Conservation (phyloP, 2,888 invertebrate genomes). For the Zeuzera pyrina region DNA sequence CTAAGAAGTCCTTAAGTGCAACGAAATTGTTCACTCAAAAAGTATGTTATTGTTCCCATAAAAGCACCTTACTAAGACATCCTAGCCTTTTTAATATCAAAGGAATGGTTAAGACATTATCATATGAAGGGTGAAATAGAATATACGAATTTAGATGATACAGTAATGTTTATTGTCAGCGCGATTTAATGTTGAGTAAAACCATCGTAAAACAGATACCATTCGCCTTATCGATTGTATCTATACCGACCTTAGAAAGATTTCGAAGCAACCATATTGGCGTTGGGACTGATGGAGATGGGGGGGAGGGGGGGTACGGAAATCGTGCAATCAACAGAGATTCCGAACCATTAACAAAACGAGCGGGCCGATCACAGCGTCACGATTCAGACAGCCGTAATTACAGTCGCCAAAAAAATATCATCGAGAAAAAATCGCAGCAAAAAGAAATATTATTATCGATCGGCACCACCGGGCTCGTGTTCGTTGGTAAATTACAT, state of each 20-base stretch:
- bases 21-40: slow-evolving; percentile 7
- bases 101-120: no score
- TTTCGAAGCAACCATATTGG: slow-evolving; percentile 15
- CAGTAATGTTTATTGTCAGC: no score
- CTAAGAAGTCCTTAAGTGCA: slow-evolving; percentile 15
- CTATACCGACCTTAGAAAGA: slow-evolving; percentile 21
- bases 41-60: slow-evolving; percentile 3
- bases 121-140: no score
- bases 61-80: no score
- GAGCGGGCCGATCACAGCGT: slow-evolving; percentile 16
- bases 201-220: no score
- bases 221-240: slow-evolving; percentile 8
- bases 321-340: slow-evolving; percentile 34
- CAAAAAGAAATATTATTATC: slow-evolving; percentile 1
- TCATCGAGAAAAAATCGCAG: slow-evolving; percentile 7
- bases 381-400: slow-evolving; percentile 3
- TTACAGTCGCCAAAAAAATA: slow-evolving; percentile 6
- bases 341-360: slow-evolving; percentile 28
- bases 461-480: not conserved
- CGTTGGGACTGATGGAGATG: no score
- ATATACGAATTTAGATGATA: no score
- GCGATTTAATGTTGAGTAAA: no score
- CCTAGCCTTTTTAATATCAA: no score
- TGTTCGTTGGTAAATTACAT: not conserved
- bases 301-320: slow-evolving; percentile 24